Conservation (phyloP, 2,797 vertebrate genomes). For the Periophthalmus magnuspinnatus region DNA sequence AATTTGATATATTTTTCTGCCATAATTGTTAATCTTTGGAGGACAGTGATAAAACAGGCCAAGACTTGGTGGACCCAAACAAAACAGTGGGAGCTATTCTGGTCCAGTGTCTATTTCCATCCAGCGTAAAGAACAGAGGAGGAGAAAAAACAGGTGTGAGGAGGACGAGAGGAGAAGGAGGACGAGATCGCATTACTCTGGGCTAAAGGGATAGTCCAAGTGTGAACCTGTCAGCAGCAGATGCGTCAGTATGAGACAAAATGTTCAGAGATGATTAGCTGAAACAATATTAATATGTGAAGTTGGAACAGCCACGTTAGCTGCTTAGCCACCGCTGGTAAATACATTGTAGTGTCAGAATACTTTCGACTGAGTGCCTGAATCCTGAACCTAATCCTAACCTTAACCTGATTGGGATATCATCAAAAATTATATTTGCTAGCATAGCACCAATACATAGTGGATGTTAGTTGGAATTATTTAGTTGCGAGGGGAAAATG, state of each 20-base stretch:
- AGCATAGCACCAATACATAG: too few species aligned
- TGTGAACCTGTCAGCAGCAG: neutral
- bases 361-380: too few species aligned
- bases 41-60: neutral
- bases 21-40: neutral
- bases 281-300: neutral
- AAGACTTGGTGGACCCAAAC: neutral
- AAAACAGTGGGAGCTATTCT: constrained; percentile 50
- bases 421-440: too few species aligned
- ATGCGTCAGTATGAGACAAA: neutral
- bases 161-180: constrained; percentile 13
- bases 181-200: constrained; percentile 10
- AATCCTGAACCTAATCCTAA: too few species aligned
- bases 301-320: too few species aligned
- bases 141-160: constrained; percentile 71
- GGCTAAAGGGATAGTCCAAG: neutral
- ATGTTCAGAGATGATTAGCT: too few species aligned
- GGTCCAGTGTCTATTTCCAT: constrained; percentile 47
- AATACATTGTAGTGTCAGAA: too few species aligned
- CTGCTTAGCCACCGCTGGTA: too few species aligned
- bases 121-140: constrained; percentile 50
- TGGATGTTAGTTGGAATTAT: too few species aligned
- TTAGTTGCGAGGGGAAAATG: too few species aligned
- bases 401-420: too few species aligned
- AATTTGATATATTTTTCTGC: neutral